A percentile compares a stretch with the other conserved stretches of the same genome.
These are phyloP conservation scores for Patiria miniata DNA, from an alignment of 35 echinoderm and acorn worm genomes.

Conservation along the genomic window DNA sequence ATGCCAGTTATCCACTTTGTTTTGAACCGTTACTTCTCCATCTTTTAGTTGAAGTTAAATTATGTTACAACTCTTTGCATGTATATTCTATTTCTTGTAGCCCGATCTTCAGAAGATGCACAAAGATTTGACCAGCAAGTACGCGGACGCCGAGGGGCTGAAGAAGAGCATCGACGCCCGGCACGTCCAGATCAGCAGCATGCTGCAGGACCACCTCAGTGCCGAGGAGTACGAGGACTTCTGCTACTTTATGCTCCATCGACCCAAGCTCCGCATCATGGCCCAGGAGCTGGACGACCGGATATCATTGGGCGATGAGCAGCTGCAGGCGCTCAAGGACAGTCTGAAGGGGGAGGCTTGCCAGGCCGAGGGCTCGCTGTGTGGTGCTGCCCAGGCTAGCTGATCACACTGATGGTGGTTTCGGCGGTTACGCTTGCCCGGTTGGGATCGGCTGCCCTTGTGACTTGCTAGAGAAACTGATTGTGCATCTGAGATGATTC, in stretches of 20 bases:
- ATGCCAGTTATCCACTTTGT: too few species aligned
- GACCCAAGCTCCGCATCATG: conserved; percentile 55
- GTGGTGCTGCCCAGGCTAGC: not conserved
- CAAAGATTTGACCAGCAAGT: conserved; percentile 56
- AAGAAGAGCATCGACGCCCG: conserved; percentile 74
- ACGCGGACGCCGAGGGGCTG: conserved; percentile 85
- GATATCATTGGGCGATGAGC: conserved; percentile 79
- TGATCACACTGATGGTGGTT: too few species aligned
- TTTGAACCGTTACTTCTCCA: too few species aligned
- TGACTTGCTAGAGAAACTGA: too few species aligned
- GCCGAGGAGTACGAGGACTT: conserved; percentile 83
- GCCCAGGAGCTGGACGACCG: conserved; percentile 81
- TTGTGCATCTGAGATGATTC: too few species aligned
- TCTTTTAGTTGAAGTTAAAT: too few species aligned
- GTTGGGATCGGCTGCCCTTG: too few species aligned
- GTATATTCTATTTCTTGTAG: conserved; percentile 32
- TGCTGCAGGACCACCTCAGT: conserved; percentile 55
- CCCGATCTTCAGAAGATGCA: conserved; percentile 77
- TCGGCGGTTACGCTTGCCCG: too few species aligned
- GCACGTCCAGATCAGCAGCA: conserved; percentile 61
- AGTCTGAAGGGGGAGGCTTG: conserved; percentile 54
- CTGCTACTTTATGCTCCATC: conserved; percentile 55
- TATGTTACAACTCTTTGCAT: not conserved
- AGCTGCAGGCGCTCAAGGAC: conserved; percentile 77
- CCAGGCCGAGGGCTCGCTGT: not conserved